Conservation (phyloP, 2,888 invertebrate genomes). For the Melinaea marsaeus region DNA sequence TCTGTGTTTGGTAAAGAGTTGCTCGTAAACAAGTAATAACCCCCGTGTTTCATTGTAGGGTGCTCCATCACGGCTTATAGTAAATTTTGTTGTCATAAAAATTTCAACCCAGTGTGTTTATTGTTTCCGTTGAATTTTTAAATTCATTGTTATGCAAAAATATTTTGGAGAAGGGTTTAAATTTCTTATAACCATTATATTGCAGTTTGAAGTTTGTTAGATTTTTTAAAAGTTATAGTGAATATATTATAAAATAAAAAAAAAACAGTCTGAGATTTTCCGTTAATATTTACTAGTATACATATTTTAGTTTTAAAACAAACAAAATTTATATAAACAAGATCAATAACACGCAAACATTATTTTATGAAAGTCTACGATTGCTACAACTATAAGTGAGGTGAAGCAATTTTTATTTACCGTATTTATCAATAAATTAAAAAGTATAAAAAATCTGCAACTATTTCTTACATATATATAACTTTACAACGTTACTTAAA, state of each 20-base stretch:
- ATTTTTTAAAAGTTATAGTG: no score
- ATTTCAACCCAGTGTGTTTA: constrained; percentile 47
- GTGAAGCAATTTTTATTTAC: constrained; percentile 41
- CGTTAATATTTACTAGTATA: no score
- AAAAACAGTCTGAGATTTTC: no score
- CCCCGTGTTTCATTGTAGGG: constrained; percentile 53
- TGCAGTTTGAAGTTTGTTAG: not conserved
- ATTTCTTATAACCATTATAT: not conserved
- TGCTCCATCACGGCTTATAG: constrained; percentile 37
- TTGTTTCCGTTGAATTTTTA: constrained; percentile 55
- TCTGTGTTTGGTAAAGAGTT: constrained; percentile 55
- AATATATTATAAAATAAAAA: no score
- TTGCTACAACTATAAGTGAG: constrained; percentile 47
- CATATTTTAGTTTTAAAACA: no score
- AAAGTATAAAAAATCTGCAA: constrained; percentile 30
- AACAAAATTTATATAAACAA: no score
- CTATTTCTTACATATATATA: not conserved
- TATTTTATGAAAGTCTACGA: constrained; percentile 56
- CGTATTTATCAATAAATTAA: constrained; percentile 34
- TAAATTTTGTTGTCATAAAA: constrained; percentile 54
- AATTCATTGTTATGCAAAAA: constrained; percentile 27
- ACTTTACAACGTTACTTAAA: no score
- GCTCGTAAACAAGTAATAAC: constrained; percentile 65
- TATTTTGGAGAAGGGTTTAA: not conserved
- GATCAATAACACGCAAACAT: no score